Conservation (phyloP, 2,888 invertebrate genomes). For the Drosophila eohydei region DNA sequence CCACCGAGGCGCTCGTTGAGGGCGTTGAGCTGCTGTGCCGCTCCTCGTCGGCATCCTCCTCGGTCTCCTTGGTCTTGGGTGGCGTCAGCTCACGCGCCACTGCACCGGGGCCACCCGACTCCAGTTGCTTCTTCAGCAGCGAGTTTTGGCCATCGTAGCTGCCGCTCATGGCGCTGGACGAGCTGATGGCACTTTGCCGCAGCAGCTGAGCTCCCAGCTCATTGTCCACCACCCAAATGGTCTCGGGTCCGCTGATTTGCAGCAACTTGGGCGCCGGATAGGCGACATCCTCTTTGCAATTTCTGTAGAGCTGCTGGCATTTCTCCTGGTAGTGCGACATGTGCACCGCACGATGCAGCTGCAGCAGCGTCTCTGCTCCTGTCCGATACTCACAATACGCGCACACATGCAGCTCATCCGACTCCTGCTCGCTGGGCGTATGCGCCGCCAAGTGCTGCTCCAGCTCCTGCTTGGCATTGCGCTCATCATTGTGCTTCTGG, state of each 20-base stretch:
- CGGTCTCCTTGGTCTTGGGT: constrained; percentile 28
- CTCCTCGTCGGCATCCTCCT: constrained; percentile 63
- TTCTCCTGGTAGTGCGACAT: constrained; percentile 92
- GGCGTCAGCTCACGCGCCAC: constrained; percentile 36
- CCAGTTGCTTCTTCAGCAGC: constrained; percentile 82
- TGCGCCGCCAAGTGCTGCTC: constrained; percentile 88
- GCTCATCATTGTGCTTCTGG: constrained; percentile 84
- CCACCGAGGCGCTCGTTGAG: constrained; percentile 81
- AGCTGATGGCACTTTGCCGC: constrained; percentile 45
- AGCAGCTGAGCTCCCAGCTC: constrained; percentile 69
- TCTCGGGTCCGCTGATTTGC: constrained; percentile 81
- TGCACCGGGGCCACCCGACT: constrained; percentile 57
- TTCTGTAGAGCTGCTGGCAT: constrained; percentile 88
- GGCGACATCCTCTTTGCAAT: constrained; percentile 88
- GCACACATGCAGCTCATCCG: constrained; percentile 87
- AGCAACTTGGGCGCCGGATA: constrained; percentile 88
- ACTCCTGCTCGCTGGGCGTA: constrained; percentile 34
- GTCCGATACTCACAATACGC: constrained; percentile 92
- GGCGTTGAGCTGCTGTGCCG: constrained; percentile 70
- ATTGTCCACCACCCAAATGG: constrained; percentile 84
- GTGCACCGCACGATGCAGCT: constrained; percentile 90
- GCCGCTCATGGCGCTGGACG: constrained; percentile 44
- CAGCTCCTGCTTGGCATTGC: constrained; percentile 90
- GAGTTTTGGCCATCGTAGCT: constrained; percentile 77
- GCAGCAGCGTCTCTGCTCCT: constrained; percentile 89